Evolutionary conservation across 2,888 invertebrate genomes (phyloP), one percentile per base, ranked within the genome.

Genomic region (Eurytoma adleriae): DNA sequence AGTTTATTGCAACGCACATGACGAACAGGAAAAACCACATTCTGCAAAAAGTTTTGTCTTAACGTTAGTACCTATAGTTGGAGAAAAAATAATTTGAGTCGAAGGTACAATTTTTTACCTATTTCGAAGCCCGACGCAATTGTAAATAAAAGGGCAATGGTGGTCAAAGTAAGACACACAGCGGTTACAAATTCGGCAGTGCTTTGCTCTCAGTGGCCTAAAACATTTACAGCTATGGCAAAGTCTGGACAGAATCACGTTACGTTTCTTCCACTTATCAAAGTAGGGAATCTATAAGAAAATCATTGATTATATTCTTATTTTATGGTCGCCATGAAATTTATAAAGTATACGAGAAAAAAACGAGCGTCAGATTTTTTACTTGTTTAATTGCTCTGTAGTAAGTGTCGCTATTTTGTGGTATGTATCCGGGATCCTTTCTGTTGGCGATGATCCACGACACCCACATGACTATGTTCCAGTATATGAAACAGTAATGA

Each of bases 81-180:
- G 10, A 40, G 10, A 40, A 4, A 40, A 40, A 57, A 48, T 18
- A 18, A 48, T 57, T 57, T 18, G 50, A 27, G 14, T 59, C 66
- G 67, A 20, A 40, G 13, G n/a, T 75, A 71, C 16, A 30, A 0
- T 13, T n/a, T 1, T 10, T 85, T 86, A 93, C 93, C 94, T 94
- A 91, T 98, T 98, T 81, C 95, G 94, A 57, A 97, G 92, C 0
- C 98, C 98, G 20, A 98, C 97, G 90, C 98, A 98, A 90, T 98
- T 98, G 91, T 97, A 97, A 86, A 98, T 97, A 89, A 98, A 98
- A 0, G 98, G 98, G 89, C 98, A 98, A 90, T 98, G 98, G 91
- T 98, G 98, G 90, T 98, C 98, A 88, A 98, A 97, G 89, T 97
- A 96, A 2, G 95, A 94, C 2, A 97, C 96, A 88, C 96, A 96